phyloP scores from a whole-genome alignment of 2,888 invertebrate genomes.

The Drosophila buzzatii region DNA sequence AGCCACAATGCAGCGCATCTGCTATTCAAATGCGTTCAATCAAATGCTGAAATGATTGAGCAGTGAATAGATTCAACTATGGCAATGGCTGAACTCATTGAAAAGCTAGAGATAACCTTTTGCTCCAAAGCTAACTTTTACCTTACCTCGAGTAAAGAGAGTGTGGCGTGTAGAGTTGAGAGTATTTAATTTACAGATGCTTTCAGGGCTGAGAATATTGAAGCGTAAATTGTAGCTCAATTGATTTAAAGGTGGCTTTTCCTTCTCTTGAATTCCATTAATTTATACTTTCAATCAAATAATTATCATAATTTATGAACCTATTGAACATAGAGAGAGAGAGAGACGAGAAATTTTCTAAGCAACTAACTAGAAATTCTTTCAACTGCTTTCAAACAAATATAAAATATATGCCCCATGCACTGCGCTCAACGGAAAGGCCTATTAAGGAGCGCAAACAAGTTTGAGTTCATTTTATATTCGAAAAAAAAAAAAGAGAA shows the following conservation, averaged over 20 bases:
- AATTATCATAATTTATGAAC: background rate
- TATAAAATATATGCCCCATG: background rate
- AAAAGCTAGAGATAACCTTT: background rate
- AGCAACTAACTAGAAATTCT: too few relatives aligned
- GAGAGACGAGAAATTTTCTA: too few relatives aligned
- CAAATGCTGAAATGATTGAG: slow-evolving; percentile 43
- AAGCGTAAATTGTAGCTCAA: background rate
- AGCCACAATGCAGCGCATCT: background rate
- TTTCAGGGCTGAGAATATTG: background rate
- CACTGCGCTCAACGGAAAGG: background rate
- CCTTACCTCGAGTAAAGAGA: background rate
- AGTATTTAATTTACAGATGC: background rate
- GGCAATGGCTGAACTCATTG: slow-evolving; percentile 5
- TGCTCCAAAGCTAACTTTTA: background rate
- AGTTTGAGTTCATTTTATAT: background rate
- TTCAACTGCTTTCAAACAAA: background rate
- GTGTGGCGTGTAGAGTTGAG: background rate
- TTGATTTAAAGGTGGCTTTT: too few relatives aligned
- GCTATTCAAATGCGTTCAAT: slow-evolving; percentile 36
- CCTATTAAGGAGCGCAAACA: background rate
- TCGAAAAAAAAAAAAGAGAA: background rate
- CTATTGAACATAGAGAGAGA: background rate
- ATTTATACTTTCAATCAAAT: background rate
- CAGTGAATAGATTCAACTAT: slow-evolving; percentile 5
- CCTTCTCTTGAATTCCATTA: background rate